phyloP scores from a whole-genome alignment of 2,888 invertebrate species.

The Rapana venosa region DNA sequence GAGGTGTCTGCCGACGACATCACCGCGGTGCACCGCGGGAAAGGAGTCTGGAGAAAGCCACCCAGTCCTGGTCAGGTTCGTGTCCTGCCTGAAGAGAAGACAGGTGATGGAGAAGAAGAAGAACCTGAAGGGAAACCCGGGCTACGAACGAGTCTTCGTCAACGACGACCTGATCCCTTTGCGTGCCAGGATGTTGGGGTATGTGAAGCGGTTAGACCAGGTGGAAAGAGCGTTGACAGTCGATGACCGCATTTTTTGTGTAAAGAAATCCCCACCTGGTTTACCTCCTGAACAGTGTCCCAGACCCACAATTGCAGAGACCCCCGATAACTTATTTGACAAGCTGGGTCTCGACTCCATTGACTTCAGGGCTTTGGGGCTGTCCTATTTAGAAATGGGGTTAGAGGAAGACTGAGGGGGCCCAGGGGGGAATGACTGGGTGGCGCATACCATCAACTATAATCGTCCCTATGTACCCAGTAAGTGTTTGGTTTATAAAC shows the following conservation, averaged over 20 bases:
- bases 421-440: no score
- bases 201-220: not conserved
- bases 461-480: no score
- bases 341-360: no score
- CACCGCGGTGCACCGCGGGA: not conserved
- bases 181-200: not conserved
- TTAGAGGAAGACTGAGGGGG: no score
- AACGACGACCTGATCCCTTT: conserved; percentile 18
- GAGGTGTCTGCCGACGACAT: not conserved
- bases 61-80: not conserved
- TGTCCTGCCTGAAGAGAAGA: not conserved
- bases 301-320: not conserved
- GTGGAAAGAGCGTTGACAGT: not conserved
- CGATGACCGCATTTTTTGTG: no score
- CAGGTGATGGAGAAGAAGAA: conserved; percentile 19
- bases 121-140: not conserved
- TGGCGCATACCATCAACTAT: no score
- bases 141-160: not conserved
- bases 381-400: no score
- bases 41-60: not conserved
- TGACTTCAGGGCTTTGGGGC: no score
- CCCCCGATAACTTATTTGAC: not conserved
- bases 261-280: no score
- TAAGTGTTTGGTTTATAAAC: no score
- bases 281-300: not conserved